These are phyloP conservation scores for Irena cyanogastra DNA, from an alignment of 2,113 vertebrate species.

Conservation along the genomic window DNA sequence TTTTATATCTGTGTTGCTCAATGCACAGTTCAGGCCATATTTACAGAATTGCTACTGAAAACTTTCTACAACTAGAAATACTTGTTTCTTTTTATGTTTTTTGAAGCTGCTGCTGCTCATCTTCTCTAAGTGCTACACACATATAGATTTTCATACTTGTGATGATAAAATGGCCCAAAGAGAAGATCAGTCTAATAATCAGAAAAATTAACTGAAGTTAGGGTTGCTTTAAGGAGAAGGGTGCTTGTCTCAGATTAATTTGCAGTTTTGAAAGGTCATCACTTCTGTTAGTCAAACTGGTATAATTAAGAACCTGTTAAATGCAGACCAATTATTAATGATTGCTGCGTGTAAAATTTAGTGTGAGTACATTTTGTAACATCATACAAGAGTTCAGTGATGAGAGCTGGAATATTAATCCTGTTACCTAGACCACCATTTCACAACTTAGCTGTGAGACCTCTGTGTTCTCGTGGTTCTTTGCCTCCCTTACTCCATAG, in stretches of 20 bases:
- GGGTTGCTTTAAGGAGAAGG: background rate
- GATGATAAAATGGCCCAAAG: background rate
- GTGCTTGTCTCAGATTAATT: background rate
- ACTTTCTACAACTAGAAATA: background rate
- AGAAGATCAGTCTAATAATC: background rate
- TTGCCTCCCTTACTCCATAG: background rate
- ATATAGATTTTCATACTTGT: background rate
- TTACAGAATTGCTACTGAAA: background rate
- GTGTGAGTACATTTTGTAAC: background rate
- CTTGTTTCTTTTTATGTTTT: background rate
- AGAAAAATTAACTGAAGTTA: background rate
- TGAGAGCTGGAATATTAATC: background rate
- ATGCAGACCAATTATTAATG: background rate
- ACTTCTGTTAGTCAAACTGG: background rate
- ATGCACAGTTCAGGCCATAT: background rate
- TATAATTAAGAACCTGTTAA: background rate
- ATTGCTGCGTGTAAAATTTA: background rate
- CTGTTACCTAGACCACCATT: background rate
- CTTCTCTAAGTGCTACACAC: background rate
- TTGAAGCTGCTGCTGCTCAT: background rate
- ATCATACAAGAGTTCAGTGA: background rate
- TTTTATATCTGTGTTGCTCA: background rate
- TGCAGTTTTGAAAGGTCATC: background rate
- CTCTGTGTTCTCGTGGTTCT: background rate
- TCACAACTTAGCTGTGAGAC: background rate